These are phyloP conservation scores for Corbicula japonica DNA, from an alignment of 2,888 invertebrate species.

Conservation along the genomic window DNA sequence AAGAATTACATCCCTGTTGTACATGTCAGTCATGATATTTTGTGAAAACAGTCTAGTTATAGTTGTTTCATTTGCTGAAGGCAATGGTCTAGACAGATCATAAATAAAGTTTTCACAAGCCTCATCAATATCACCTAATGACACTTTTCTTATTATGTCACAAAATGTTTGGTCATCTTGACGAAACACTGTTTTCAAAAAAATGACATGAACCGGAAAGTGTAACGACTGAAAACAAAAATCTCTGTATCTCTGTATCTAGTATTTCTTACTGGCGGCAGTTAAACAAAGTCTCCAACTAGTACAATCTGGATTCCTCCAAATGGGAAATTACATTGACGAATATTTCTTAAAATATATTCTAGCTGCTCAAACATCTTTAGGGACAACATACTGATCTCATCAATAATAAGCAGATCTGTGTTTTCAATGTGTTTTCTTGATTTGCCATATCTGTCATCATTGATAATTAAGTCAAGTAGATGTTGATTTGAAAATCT, in stretches of 20 bases:
- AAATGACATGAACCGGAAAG: background rate
- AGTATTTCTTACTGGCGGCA: conserved; percentile 3
- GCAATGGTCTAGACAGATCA: conserved; percentile 7
- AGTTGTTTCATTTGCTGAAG: conserved; percentile 1
- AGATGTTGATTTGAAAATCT: background rate
- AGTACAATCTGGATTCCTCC: conserved; percentile 7
- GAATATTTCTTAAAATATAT: background rate
- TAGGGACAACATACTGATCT: conserved; percentile 8
- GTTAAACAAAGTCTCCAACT: conserved; percentile 2
- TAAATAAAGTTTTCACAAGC: conserved; percentile 2
- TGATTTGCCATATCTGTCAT: background rate
- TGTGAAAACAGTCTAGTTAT: conserved; percentile 10
- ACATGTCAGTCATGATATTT: conserved; percentile 17
- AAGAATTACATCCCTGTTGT: conserved; percentile 21
- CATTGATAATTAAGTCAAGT: background rate
- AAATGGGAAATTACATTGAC: background rate
- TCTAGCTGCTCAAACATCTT: background rate
- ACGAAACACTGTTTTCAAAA: background rate
- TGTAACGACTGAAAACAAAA: background rate
- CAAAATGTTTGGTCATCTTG: conserved; percentile 10
- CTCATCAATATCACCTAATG: conserved; percentile 3
- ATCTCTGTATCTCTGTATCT: conserved; percentile 1
- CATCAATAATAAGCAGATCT: conserved; percentile 2
- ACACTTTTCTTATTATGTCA: conserved; percentile 2
- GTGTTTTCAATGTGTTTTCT: conserved; percentile 3